Conservation (phyloP, 2,888 invertebrate species). For the Tetanocera ferruginea region DNA sequence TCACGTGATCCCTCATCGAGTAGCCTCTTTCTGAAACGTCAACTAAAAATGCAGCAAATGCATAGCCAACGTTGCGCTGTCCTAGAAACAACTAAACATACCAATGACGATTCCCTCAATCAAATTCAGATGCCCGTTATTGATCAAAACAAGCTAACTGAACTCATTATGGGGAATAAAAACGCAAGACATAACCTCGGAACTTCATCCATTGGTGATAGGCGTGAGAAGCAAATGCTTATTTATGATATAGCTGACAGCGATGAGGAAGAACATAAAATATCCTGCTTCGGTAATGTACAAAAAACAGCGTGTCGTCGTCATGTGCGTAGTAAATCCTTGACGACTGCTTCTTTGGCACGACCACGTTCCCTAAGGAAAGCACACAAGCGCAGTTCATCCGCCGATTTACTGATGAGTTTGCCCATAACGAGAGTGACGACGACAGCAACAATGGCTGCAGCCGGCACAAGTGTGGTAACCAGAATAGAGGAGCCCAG, state of each 20-base stretch:
- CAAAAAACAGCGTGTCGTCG: slow-evolving; percentile 47
- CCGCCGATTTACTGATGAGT: slow-evolving; percentile 64
- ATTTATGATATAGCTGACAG: slow-evolving; percentile 56
- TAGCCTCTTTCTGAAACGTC: slow-evolving; percentile 40
- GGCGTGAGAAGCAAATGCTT: slow-evolving; percentile 34
- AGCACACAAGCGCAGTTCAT: slow-evolving; percentile 61
- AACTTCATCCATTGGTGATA: no score
- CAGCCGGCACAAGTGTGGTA: not conserved
- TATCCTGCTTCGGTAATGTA: slow-evolving; percentile 65
- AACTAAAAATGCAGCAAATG: slow-evolving; percentile 32
- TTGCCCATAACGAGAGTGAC: slow-evolving; percentile 31
- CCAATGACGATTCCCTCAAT: slow-evolving; percentile 17
- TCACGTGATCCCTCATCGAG: slow-evolving; percentile 62
- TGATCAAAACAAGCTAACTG: slow-evolving; percentile 33
- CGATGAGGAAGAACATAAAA: slow-evolving; percentile 53
- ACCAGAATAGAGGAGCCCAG: slow-evolving; percentile 16
- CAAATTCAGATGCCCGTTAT: slow-evolving; percentile 19
- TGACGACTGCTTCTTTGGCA: slow-evolving; percentile 55
- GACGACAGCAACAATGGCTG: not conserved
- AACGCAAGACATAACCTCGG: no score
- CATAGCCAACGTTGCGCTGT: slow-evolving; percentile 37
- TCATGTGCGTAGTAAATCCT: slow-evolving; percentile 66
- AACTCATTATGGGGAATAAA: not conserved
- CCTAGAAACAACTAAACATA: slow-evolving; percentile 11
- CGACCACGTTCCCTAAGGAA: slow-evolving; percentile 34